These are phyloP conservation scores for Rhinoderma darwinii DNA, from an alignment of 2,113 vertebrate species.

Conservation along the genomic window DNA sequence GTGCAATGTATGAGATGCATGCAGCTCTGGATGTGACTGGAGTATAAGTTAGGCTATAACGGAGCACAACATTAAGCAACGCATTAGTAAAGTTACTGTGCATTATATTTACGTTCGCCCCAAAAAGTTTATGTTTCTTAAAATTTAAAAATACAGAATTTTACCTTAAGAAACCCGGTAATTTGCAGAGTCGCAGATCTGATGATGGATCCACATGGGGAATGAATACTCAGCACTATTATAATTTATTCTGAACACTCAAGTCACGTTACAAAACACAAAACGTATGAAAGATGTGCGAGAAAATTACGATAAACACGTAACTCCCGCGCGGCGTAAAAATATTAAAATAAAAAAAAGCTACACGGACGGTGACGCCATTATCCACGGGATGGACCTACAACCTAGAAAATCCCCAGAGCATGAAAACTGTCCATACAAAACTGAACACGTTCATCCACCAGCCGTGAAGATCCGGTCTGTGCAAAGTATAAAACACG, in stretches of 20 bases:
- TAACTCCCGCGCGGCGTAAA: background rate
- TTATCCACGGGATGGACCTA: background rate
- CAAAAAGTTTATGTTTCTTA: too few species aligned
- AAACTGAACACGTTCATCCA: background rate
- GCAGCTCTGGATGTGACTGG: too few species aligned
- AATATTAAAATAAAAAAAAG: conserved; percentile 14
- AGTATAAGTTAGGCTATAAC: too few species aligned
- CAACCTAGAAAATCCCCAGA: background rate
- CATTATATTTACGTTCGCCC: too few species aligned
- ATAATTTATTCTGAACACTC: conserved; percentile 19
- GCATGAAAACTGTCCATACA: background rate
- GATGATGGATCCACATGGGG: background rate
- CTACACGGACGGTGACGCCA: conserved; percentile 3
- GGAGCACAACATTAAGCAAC: too few species aligned
- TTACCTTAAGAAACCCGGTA: too few species aligned
- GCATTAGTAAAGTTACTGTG: too few species aligned
- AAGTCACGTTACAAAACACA: conserved; percentile 7
- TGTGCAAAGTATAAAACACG: background rate
- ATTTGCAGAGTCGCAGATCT: background rate
- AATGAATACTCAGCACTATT: background rate
- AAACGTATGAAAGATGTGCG: background rate
- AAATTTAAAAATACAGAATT: too few species aligned
- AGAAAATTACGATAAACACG: background rate
- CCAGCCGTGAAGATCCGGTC: background rate
- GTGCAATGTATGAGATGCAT: too few species aligned